Percentiles rank a stretch among this genome's conserved stretches.
Evolutionary conservation across 2,113 vertebrate genomes (phyloP).

Genomic region (Albula goreensis): DNA sequence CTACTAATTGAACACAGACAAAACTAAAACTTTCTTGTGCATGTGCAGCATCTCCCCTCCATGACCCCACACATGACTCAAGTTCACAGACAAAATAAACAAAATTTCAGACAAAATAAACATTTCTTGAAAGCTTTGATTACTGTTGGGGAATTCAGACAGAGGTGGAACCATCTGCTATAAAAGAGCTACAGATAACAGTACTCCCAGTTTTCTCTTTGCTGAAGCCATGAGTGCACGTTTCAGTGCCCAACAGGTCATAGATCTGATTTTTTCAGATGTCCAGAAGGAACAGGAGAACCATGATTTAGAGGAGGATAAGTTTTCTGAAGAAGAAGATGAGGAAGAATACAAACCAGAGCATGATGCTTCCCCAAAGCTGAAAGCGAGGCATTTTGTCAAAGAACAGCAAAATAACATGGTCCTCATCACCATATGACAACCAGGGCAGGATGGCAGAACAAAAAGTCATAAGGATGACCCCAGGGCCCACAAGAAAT

Average conservation of each 20-base stretch:
- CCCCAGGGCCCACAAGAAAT: neutral
- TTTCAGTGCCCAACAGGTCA: too few relatives aligned
- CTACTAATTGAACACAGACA: neutral
- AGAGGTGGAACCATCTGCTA: too few relatives aligned
- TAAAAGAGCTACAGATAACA: too few relatives aligned
- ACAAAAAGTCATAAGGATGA: neutral
- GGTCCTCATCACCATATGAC: neutral
- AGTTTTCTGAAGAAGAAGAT: constrained; percentile 20
- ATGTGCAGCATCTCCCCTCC: constrained; percentile 21
- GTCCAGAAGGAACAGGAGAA: neutral
- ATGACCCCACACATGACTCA: constrained; percentile 14
- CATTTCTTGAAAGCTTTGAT: too few relatives aligned
- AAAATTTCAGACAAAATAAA: neutral
- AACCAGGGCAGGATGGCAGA: neutral
- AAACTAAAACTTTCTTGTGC: neutral
- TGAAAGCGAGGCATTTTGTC: neutral
- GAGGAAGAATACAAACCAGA: constrained; percentile 23
- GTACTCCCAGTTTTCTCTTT: too few relatives aligned
- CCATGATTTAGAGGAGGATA: neutral
- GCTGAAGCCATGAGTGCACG: too few relatives aligned
- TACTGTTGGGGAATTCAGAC: too few relatives aligned
- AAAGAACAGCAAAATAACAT: neutral
- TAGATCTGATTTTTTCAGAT: neutral
- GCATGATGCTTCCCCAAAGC: constrained; percentile 17
- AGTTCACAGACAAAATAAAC: constrained; percentile 28